phyloP scores from a whole-genome alignment of 2,888 invertebrate species.

The Synanthedon andrenaeformis region DNA sequence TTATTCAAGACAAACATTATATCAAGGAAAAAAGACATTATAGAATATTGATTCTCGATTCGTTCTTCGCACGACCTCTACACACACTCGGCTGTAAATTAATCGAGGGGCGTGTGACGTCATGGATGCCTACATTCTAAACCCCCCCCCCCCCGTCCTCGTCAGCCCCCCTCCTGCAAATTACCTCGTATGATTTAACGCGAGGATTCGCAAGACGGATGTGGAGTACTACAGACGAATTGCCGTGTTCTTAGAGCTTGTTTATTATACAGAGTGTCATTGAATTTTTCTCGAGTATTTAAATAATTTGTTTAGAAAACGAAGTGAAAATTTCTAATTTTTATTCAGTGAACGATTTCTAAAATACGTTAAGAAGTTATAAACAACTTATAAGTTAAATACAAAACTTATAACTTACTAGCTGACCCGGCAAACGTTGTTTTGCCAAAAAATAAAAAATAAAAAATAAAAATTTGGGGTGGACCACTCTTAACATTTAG shows the following conservation, averaged over 20 bases:
- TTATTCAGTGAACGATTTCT: no score
- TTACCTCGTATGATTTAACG: conserved; percentile 29
- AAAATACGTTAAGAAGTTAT: no score
- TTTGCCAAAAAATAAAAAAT: no score
- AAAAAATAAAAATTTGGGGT: no score
- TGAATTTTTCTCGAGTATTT: no score
- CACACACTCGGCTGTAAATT: neutral
- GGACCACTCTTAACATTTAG: no score
- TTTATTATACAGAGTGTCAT: neutral
- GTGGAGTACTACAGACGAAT: conserved; percentile 17
- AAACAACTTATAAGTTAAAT: no score
- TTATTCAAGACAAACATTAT: neutral
- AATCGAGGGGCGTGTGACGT: conserved; percentile 9
- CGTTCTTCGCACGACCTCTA: neutral
- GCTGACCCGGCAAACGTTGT: no score
- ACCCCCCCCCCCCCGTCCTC: neutral
- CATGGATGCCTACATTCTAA: conserved; percentile 1
- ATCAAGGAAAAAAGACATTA: neutral
- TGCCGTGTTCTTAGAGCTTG: conserved; percentile 1
- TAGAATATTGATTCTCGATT: neutral
- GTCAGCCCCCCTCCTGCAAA: conserved; percentile 12
- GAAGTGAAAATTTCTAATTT: no score
- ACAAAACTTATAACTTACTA: no score
- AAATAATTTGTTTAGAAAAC: no score
- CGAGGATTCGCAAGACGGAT: conserved; percentile 25